A percentile compares a stretch with the other conserved stretches of the same genome.
phyloP scores from a whole-genome alignment of 2,888 invertebrate species.

The Plemyria rubiginata region DNA sequence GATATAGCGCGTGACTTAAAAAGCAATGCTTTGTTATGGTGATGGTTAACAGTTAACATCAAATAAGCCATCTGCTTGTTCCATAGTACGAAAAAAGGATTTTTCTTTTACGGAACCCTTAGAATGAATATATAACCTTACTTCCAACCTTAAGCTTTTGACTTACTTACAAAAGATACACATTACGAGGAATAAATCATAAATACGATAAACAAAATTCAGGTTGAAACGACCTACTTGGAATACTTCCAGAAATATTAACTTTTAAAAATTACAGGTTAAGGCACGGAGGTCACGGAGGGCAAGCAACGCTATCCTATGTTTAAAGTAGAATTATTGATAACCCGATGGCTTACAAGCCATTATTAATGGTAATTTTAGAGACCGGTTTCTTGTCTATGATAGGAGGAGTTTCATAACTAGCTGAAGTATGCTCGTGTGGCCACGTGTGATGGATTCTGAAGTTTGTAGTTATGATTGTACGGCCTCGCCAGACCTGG shows the following conservation, averaged over 20 bases:
- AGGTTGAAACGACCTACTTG: slow-evolving; percentile 2
- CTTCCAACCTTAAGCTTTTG: neutral
- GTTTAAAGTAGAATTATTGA: slow-evolving; percentile 31
- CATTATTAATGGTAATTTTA: slow-evolving; percentile 26
- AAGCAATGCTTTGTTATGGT: too few relatives aligned
- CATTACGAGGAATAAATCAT: slow-evolving; percentile 5
- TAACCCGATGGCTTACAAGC: slow-evolving; percentile 10
- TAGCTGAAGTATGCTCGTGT: neutral
- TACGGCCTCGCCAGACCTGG: too few relatives aligned
- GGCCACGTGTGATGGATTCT: neutral
- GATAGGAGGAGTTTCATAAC: neutral
- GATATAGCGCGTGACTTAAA: too few relatives aligned
- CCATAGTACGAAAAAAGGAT: too few relatives aligned
- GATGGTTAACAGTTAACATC: too few relatives aligned
- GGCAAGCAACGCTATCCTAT: slow-evolving; percentile 21
- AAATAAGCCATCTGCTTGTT: too few relatives aligned
- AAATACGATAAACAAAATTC: neutral
- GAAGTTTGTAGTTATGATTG: too few relatives aligned
- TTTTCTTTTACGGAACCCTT: too few relatives aligned
- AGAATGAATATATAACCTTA: too few relatives aligned
- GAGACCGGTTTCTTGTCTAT: slow-evolving; percentile 22
- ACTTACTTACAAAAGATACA: neutral
- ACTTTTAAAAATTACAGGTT: slow-evolving; percentile 22
- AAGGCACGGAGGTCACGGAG: slow-evolving; percentile 18
- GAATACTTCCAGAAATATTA: slow-evolving; percentile 9